Conservation (phyloP, 2,113 vertebrate species). For the Hirundichthys speculiger region DNA sequence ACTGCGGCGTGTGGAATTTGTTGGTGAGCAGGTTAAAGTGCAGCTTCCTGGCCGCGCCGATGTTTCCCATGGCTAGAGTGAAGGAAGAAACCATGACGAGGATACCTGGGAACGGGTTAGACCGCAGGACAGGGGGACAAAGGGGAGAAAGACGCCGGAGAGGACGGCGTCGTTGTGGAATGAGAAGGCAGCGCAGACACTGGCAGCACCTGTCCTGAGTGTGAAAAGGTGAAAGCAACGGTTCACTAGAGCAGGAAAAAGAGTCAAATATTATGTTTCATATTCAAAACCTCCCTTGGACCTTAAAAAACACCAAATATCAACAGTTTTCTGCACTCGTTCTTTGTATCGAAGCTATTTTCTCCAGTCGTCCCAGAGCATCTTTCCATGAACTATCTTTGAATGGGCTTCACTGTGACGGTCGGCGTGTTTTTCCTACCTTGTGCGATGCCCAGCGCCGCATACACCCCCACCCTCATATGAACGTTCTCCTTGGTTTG, state of each 20-base stretch:
- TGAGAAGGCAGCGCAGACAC: background rate
- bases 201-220: background rate
- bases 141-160: slow-evolving; percentile 10
- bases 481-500: slow-evolving; percentile 74
- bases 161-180: slow-evolving; percentile 13
- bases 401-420: background rate
- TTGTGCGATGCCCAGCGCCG: slow-evolving; percentile 89
- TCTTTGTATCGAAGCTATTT: too few relatives aligned
- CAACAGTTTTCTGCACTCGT: too few relatives aligned
- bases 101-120: slow-evolving; percentile 78
- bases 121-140: slow-evolving; percentile 49
- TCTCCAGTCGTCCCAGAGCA: too few relatives aligned
- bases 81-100: slow-evolving; percentile 88
- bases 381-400: too few relatives aligned
- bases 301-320: too few relatives aligned
- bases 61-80: slow-evolving; percentile 87
- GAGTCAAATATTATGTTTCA: too few relatives aligned
- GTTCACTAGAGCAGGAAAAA: too few relatives aligned
- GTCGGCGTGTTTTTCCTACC: slow-evolving; percentile 77
- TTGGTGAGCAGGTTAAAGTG: slow-evolving; percentile 88
- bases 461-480: slow-evolving; percentile 89
- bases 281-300: too few relatives aligned
- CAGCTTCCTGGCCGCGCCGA: slow-evolving; percentile 85
- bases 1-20: slow-evolving; percentile 91
- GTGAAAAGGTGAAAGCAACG: too few relatives aligned